Conservation (phyloP, 1,140 invertebrate genomes). For the Bilobella aurantiaca region DNA sequence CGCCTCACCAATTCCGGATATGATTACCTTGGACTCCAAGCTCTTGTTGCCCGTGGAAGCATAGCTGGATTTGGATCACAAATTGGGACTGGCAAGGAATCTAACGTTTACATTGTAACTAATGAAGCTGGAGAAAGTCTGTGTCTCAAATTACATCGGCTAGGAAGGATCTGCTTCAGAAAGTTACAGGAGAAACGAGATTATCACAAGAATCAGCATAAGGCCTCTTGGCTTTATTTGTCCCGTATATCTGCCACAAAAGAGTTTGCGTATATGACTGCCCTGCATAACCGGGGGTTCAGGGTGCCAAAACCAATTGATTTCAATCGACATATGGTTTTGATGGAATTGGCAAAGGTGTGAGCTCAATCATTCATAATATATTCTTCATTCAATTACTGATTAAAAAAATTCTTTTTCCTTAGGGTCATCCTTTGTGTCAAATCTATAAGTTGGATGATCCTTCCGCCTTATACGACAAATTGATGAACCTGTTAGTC, state of each 20-base stretch:
- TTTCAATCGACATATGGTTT: conserved; percentile 88
- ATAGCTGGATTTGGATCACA: conserved; percentile 90
- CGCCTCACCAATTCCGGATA: conserved; percentile 91
- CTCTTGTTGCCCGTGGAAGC: conserved; percentile 63
- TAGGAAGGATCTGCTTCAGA: conserved; percentile 91
- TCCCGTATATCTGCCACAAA: conserved; percentile 91
- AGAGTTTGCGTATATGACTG: conserved; percentile 98
- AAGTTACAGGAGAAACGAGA: conserved; percentile 94
- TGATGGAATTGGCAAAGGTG: conserved; percentile 84
- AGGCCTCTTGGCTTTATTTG: conserved; percentile 92
- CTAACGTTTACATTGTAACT: conserved; percentile 80
- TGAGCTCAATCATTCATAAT: no score
- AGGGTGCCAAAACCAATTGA: conserved; percentile 92
- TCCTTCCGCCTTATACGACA: conserved; percentile 73
- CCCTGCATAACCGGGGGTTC: conserved; percentile 77
- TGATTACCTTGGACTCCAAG: conserved; percentile 91
- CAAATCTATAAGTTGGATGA: conserved; percentile 69
- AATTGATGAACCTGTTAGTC: conserved; percentile 90
- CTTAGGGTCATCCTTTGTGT: conserved; percentile 60
- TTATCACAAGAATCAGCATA: conserved; percentile 84
- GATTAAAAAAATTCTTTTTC: background rate
- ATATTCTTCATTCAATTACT: no score
- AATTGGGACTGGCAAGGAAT: conserved; percentile 98
- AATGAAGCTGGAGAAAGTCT: conserved; percentile 61
- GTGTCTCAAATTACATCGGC: conserved; percentile 83